These are phyloP conservation scores for Lepus europaeus DNA, from an alignment of 2,113 vertebrate species.

Conservation along the genomic window DNA sequence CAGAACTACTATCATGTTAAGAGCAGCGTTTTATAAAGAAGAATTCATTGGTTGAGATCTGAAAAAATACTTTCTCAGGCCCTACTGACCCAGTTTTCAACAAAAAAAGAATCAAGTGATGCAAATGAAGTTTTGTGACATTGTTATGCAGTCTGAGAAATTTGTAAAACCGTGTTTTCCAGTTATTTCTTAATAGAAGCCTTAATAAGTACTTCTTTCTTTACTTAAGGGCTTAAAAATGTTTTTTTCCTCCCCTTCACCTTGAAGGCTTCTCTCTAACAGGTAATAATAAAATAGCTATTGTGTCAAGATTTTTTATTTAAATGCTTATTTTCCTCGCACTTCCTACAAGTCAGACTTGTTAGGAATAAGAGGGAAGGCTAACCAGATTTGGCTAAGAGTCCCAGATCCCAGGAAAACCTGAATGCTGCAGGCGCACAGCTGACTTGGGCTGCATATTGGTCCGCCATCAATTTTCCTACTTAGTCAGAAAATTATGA, in stretches of 20 bases:
- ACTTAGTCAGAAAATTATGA: slow-evolving; percentile 61
- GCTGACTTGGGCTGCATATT: slow-evolving; percentile 6
- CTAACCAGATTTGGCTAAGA: slow-evolving; percentile 25
- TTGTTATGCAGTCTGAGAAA: slow-evolving; percentile 88
- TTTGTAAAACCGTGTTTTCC: slow-evolving; percentile 88
- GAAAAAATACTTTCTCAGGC: slow-evolving; percentile 94
- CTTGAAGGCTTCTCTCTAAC: slow-evolving; percentile 82
- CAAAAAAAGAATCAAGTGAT: slow-evolving; percentile 91
- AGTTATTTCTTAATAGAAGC: slow-evolving; percentile 87
- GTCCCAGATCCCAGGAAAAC: slow-evolving; percentile 64
- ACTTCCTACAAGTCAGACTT: slow-evolving; percentile 56
- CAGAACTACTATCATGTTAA: slow-evolving; percentile 94
- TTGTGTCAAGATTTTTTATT: slow-evolving; percentile 73
- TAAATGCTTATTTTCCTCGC: slow-evolving; percentile 68
- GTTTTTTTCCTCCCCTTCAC: slow-evolving; percentile 74
- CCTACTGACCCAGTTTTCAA: slow-evolving; percentile 92
- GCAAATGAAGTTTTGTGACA: slow-evolving; percentile 91
- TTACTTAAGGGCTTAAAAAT: slow-evolving; percentile 67
- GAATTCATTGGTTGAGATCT: slow-evolving; percentile 92
- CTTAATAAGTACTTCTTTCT: slow-evolving; percentile 86
- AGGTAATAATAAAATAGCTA: slow-evolving; percentile 83
- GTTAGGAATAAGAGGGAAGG: slow-evolving; percentile 51
- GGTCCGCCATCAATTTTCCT: slow-evolving; percentile 39
- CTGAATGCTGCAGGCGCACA: slow-evolving; percentile 38
- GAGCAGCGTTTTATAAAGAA: slow-evolving; percentile 94